These are phyloP conservation scores for Eupithecia insigniata DNA, from an alignment of 2,888 invertebrate species.

Conservation along the genomic window DNA sequence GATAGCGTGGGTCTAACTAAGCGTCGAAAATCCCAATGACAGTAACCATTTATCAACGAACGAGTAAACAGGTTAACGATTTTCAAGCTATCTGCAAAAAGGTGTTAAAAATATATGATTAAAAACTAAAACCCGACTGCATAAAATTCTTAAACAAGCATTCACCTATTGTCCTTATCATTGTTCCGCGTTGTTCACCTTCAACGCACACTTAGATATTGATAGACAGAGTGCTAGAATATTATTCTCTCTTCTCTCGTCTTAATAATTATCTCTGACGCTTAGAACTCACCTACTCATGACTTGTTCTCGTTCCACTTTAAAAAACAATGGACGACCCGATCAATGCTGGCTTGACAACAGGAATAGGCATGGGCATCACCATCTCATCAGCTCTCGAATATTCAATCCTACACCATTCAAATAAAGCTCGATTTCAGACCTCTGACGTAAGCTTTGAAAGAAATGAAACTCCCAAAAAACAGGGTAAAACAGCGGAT, in stretches of 20 bases:
- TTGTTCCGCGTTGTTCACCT: not conserved
- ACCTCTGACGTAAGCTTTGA: not conserved
- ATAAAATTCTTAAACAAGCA: no score
- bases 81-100: no score
- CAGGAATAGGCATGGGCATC: not conserved
- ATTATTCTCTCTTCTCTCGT: no score
- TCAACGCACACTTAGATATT: not conserved
- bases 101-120: no score
- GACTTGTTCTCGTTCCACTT: not conserved
- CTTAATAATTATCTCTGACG: not conserved
- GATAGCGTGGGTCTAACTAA: no score
- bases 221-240: not conserved
- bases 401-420: slow-evolving; percentile 1
- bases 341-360: not conserved
- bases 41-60: no score
- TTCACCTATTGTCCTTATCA: no score
- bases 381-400: not conserved
- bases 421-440: slow-evolving; percentile 4
- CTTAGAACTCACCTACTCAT: not conserved
- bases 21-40: no score
- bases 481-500: slow-evolving; percentile 38
- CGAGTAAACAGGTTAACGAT: no score
- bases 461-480: slow-evolving; percentile 15
- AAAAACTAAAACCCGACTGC: no score
- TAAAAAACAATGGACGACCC: not conserved